phyloP scores from a whole-genome alignment of 2,113 vertebrate species.

The Clinocottus analis region DNA sequence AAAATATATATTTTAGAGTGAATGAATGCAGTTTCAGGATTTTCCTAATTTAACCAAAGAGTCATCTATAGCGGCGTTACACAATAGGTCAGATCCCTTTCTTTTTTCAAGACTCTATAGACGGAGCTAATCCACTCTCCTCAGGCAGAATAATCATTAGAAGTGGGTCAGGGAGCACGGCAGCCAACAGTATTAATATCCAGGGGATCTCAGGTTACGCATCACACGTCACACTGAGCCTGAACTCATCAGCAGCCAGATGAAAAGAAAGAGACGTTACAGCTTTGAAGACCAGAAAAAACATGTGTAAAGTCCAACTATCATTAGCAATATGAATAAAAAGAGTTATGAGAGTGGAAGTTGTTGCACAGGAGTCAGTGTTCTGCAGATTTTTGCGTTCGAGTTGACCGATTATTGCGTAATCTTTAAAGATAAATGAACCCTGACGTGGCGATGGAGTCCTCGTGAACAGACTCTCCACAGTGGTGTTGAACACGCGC shows the following conservation, averaged over 20 bases:
- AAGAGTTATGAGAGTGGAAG: not conserved
- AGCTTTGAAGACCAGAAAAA: not conserved
- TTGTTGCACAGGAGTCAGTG: not conserved
- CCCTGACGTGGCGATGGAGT: not conserved
- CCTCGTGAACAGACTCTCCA: not conserved
- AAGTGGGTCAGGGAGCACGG: conserved; percentile 70
- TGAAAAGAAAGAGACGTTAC: not conserved
- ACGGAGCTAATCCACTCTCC: conserved; percentile 63
- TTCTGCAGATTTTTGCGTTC: not conserved
- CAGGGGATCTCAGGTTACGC: conserved; percentile 59
- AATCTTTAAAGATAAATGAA: conserved; percentile 20
- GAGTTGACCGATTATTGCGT: not conserved
- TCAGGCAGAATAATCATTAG: conserved; percentile 69
- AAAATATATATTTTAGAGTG: not conserved
- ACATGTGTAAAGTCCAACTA: too few relatives aligned
- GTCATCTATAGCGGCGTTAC: conserved; percentile 11
- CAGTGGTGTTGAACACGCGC: too few relatives aligned
- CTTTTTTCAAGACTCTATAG: conserved; percentile 48
- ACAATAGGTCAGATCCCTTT: conserved; percentile 42
- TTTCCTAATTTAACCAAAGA: conserved; percentile 37
- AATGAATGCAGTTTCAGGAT: conserved; percentile 26
- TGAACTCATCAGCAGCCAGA: conserved; percentile 20
- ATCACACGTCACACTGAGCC: conserved; percentile 65
- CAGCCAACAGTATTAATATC: conserved; percentile 67
- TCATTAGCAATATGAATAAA: not conserved